Conservation (phyloP, 2,113 vertebrate species). For the Microcebus ravelobensis region DNA sequence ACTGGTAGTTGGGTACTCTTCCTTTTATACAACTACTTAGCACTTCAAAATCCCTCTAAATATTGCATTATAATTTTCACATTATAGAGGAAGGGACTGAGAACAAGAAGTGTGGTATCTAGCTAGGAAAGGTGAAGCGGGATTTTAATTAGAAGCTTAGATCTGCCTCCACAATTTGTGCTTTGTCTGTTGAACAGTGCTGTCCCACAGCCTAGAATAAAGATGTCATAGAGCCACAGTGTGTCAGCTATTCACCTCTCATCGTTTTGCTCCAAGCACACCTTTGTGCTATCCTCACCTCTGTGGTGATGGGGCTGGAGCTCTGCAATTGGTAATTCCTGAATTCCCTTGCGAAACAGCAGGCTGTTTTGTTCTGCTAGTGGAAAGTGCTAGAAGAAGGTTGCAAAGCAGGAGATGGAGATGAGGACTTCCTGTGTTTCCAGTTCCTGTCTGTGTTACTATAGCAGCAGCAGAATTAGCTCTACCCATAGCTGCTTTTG, state of each 20-base stretch:
- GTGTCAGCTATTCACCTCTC: not conserved
- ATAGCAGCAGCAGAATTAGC: not conserved
- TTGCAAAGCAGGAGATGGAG: not conserved
- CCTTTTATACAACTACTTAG: not conserved
- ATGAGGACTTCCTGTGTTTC: not conserved
- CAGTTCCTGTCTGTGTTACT: not conserved
- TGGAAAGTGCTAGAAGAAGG: not conserved
- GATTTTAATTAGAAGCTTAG: not conserved
- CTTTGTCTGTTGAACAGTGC: no score
- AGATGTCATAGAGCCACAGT: no score
- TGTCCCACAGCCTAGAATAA: not conserved
- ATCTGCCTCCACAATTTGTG: not conserved
- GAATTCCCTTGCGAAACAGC: not conserved
- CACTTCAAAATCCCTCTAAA: not conserved
- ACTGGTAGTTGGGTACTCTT: no score
- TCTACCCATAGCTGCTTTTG: not conserved
- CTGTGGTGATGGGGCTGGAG: not conserved
- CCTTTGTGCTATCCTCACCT: not conserved
- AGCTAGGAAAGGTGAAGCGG: not conserved
- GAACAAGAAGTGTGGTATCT: not conserved
- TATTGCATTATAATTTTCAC: not conserved
- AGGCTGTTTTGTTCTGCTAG: not conserved
- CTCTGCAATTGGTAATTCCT: not conserved
- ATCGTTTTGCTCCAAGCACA: not conserved
- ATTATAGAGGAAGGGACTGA: not conserved